Conservation (phyloP, 1,140 invertebrate species). For the Alviniconcha marisindica region DNA sequence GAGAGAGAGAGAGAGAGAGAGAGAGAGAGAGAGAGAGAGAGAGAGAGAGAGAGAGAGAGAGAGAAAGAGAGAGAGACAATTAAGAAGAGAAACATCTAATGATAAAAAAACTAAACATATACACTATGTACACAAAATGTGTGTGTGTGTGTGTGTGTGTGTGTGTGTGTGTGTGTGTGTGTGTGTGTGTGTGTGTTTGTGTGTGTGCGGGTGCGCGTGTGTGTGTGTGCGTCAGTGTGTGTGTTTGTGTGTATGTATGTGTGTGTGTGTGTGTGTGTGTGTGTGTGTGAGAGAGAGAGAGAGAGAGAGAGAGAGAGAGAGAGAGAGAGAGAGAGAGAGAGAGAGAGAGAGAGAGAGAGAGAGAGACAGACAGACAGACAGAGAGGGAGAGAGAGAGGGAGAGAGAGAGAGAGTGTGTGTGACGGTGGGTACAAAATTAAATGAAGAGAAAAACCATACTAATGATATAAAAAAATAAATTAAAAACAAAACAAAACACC, state of each 20-base stretch:
- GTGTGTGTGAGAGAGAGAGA: background rate
- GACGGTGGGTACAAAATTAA: too few relatives aligned
- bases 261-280: background rate
- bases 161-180: constrained; percentile 1
- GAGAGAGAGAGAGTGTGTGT: background rate
- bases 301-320: constrained; percentile 5
- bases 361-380: background rate
- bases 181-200: background rate
- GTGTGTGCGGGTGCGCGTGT: background rate
- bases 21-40: background rate
- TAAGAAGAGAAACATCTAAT: background rate
- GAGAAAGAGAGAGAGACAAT: background rate
- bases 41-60: background rate
- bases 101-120: background rate
- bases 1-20: constrained; percentile 4
- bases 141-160: background rate
- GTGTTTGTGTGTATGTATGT: background rate
- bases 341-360: background rate
- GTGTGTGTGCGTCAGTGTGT: background rate
- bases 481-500: too few relatives aligned
- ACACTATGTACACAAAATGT: background rate
- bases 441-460: too few relatives aligned
- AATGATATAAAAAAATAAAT: too few relatives aligned
- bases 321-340: background rate
- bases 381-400: background rate